These are phyloP conservation scores for Acanthococcus lagerstroemiae DNA, from an alignment of 2,888 invertebrate genomes.

Conservation along the genomic window DNA sequence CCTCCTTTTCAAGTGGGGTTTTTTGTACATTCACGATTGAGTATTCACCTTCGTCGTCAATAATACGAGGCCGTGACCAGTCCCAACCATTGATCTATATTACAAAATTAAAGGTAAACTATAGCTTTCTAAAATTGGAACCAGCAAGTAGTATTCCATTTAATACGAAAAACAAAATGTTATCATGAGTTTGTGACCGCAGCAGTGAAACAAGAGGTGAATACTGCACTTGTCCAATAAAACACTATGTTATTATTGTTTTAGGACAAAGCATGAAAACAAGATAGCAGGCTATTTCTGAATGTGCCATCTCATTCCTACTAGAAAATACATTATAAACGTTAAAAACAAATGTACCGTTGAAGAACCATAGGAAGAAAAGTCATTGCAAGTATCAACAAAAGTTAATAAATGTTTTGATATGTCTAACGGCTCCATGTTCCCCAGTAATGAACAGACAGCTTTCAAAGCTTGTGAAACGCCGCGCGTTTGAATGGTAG, in stretches of 20 bases:
- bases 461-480: conserved; percentile 87
- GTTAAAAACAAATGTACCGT: background rate
- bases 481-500: conserved; percentile 52
- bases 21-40: conserved; percentile 54
- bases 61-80: conserved; percentile 52
- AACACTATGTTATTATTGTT: too few species aligned
- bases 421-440: conserved; percentile 79
- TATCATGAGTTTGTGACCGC: background rate
- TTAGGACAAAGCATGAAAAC: too few species aligned
- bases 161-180: too few species aligned
- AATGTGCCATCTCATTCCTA: too few species aligned
- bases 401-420: conserved; percentile 57
- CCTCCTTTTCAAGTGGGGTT: conserved; percentile 44
- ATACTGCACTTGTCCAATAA: too few species aligned
- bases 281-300: too few species aligned
- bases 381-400: conserved; percentile 33
- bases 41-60: conserved; percentile 57
- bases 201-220: background rate
- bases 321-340: too few species aligned
- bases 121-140: too few species aligned
- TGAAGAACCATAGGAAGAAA: conserved; percentile 30
- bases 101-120: too few species aligned
- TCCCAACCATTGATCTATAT: conserved; percentile 39
- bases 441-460: conserved; percentile 77
- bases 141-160: too few species aligned